phyloP scores from a whole-genome alignment of 2,113 vertebrate genomes.

The Columba livia region DNA sequence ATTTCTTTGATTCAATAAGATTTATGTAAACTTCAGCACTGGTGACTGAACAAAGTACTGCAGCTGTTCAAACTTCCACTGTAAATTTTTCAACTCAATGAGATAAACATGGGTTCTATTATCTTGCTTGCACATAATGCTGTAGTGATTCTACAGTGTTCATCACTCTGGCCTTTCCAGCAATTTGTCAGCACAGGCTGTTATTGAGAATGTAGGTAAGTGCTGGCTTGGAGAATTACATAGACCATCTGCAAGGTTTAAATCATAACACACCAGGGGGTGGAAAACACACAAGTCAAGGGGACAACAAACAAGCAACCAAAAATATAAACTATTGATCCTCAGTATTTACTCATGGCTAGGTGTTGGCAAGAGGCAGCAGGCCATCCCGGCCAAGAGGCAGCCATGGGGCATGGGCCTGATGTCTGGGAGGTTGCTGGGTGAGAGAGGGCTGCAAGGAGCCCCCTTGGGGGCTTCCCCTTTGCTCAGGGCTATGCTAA shows the following conservation, averaged over 20 bases:
- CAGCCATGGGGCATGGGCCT: background rate
- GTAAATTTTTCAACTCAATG: background rate
- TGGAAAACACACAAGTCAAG: background rate
- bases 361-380: background rate
- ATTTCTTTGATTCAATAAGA: background rate
- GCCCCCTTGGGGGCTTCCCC: accelerated
- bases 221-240: background rate
- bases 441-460: accelerated
- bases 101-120: background rate
- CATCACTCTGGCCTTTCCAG: background rate
- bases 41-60: background rate
- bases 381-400: accelerated
- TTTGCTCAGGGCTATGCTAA: background rate
- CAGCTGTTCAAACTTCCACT: background rate
- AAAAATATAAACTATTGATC: background rate
- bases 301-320: background rate
- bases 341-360: background rate
- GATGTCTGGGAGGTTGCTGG: background rate
- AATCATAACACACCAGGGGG: background rate
- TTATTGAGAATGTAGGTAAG: background rate
- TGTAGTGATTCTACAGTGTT: background rate
- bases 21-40: background rate
- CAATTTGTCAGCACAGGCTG: background rate
- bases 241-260: background rate
- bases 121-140: background rate